Base-by-base conservation (phyloP, 2,113 vertebrate genomes). In the Channa argus region DNA sequence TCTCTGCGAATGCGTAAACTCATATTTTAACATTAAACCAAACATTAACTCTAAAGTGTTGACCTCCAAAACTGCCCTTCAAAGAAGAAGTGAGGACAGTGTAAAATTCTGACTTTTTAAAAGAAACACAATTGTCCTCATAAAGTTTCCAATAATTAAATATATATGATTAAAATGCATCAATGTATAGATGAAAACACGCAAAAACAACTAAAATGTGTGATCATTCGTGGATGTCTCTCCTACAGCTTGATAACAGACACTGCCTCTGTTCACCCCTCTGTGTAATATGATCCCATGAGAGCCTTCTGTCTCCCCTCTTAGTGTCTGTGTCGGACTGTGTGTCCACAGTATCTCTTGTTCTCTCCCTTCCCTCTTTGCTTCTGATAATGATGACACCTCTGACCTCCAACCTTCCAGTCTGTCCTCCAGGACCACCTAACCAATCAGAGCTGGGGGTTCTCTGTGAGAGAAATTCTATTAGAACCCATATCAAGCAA, bases 371-470 rank as follows among this genome's bases (percentile, higher is more conserved):
- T 53, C 6, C 63, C 36, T 41, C 47, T 14, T 47, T 77, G 77
- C 71, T 77, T 67, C 66, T 46, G 12, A 69, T 66, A 79, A 75
- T 49, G 47, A 64, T 79, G 86, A 71, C 65, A 72, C 47, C 60
- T 66, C 66, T 82, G 82, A 84, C 86, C 80, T 74, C 61, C 47
- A 39, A 53, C 6, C 2, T 37, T 76, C 58, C 64, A 44, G 12
- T 66, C 52, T 73, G 47, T 63, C 76, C 79, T 80, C 47, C 56
- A 69, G 33, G 45, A 36, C 34, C 46, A 36, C 50, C 44, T 14
- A 63, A 65, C 73, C 74, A 80, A 66, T 79, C 60, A 51, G n/a
- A 75, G 37, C n/a, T 44, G 12, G n/a, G 68, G 61, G 37, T 69
- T 8, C 47, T 66, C 69, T 14, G 6, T 47, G 43, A 62, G 36